Conservation (phyloP, 2,113 vertebrate genomes). For the Eleginops maclovinus region DNA sequence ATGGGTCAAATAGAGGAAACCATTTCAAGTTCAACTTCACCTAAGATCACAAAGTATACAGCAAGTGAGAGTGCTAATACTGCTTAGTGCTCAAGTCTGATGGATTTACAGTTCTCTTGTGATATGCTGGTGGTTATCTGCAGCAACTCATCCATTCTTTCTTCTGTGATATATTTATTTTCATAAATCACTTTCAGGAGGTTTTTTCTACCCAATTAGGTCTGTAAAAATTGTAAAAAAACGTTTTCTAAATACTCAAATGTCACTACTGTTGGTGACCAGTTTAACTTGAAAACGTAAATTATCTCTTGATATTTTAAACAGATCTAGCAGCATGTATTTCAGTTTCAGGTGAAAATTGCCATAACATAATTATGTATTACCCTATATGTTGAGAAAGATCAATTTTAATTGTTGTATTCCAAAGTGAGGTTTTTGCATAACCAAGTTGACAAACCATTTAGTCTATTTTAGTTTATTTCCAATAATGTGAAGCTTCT, state of each 20-base stretch:
- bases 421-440: neutral
- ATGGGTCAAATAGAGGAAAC: neutral
- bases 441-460: neutral
- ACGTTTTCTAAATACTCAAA: constrained; percentile 13
- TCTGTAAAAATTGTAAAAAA: constrained; percentile 1
- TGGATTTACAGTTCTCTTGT: constrained; percentile 9
- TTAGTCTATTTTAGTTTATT: neutral
- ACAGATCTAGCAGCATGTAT: neutral
- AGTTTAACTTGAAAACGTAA: neutral
- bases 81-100: constrained; percentile 4
- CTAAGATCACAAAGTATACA: constrained; percentile 2
- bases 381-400: neutral
- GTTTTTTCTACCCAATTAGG: constrained; percentile 35
- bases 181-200: constrained; percentile 43
- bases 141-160: constrained; percentile 23
- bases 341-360: no score
- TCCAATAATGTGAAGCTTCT: neutral
- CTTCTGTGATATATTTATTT: constrained; percentile 33
- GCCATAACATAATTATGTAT: no score
- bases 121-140: constrained; percentile 32
- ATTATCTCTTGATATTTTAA: neutral
- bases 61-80: neutral
- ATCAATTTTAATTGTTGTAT: neutral
- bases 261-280: no score
- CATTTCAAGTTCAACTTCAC: neutral